Percentiles rank a stretch among this genome's conserved stretches.
These are phyloP conservation scores for Idaea dimidiata DNA, from an alignment of 2,888 invertebrate species.

Conservation along the genomic window DNA sequence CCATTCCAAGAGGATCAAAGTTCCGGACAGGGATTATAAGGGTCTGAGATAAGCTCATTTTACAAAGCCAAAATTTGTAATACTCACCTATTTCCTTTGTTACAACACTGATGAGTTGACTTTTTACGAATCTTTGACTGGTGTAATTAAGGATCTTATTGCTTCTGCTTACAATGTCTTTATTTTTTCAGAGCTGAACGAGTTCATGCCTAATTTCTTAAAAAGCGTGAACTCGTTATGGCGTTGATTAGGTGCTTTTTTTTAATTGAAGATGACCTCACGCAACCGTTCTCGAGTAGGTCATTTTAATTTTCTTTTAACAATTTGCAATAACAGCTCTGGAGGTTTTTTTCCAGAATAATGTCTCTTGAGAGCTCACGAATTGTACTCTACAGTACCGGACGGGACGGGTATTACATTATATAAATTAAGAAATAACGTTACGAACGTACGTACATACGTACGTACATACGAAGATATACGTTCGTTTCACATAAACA, in stretches of 20 bases:
- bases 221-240: background rate
- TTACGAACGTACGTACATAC: constrained; percentile 9
- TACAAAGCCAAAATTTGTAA: constrained; percentile 68
- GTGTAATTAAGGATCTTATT: background rate
- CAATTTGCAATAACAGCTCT: background rate
- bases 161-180: background rate
- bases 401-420: constrained; percentile 14
- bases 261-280: background rate
- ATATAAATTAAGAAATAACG: constrained; percentile 11
- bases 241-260: background rate
- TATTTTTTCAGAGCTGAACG: background rate
- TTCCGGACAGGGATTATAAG: constrained; percentile 76
- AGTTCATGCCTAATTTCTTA: background rate
- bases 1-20: constrained; percentile 75
- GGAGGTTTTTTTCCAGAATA: constrained; percentile 3
- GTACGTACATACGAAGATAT: constrained; percentile 7
- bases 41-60: constrained; percentile 77
- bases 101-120: constrained; percentile 47
- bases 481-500: constrained; percentile 27
- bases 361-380: constrained; percentile 11
- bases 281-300: background rate
- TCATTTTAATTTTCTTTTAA: background rate
- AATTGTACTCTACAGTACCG: constrained; percentile 11
- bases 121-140: constrained; percentile 32
- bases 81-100: constrained; percentile 57